Conservation (phyloP, 1,140 invertebrate species). For the Cydia strobilella region DNA sequence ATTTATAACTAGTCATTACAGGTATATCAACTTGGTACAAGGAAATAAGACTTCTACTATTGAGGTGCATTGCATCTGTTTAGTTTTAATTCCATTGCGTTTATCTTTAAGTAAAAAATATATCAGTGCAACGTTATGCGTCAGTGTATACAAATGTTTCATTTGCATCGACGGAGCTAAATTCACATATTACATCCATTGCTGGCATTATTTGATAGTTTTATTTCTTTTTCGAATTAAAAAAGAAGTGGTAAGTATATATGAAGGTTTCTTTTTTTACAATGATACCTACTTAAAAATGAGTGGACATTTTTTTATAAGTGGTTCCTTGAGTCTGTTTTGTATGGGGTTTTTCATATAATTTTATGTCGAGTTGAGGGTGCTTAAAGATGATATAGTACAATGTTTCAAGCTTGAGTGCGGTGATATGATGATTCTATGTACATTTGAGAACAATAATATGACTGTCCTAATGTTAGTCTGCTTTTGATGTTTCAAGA, state of each 20-base stretch:
- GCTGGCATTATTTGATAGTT: background rate
- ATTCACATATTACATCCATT: background rate
- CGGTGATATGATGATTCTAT: background rate
- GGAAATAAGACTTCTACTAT: background rate
- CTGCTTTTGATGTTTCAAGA: background rate
- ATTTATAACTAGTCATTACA: background rate
- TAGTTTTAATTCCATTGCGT: background rate
- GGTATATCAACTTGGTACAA: background rate
- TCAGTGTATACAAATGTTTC: background rate
- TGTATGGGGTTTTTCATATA: background rate
- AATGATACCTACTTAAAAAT: background rate
- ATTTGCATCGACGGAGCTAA: background rate
- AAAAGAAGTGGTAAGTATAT: background rate
- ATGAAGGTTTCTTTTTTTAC: background rate
- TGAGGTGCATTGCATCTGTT: background rate
- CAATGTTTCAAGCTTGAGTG: background rate
- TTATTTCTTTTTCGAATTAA: background rate
- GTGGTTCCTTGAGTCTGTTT: background rate
- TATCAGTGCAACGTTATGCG: background rate
- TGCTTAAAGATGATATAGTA: background rate
- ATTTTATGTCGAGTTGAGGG: background rate
- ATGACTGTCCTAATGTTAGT: background rate
- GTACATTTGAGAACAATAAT: background rate
- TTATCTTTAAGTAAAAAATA: background rate
- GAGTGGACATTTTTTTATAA: background rate